Conservation (phyloP, 2,888 invertebrate species). For the Protodeltote pygarga region DNA sequence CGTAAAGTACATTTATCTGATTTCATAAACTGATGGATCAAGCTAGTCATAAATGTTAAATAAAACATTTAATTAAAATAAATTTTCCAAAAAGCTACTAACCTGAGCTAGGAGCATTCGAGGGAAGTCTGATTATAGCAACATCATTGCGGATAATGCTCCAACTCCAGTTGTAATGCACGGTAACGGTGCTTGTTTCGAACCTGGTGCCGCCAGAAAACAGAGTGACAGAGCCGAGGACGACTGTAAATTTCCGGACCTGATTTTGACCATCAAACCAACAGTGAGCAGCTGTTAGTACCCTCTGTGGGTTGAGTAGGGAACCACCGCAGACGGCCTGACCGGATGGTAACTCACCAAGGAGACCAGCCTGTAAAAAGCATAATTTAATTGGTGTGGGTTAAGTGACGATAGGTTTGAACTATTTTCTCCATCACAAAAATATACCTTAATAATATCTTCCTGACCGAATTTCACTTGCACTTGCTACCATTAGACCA, state of each 20-base stretch:
- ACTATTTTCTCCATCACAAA: too few species aligned
- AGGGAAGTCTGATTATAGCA: conserved; percentile 59
- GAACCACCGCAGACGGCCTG: conserved; percentile 66
- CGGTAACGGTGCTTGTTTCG: conserved; percentile 46
- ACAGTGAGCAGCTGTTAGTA: conserved; percentile 71
- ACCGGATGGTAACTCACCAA: conserved; percentile 13
- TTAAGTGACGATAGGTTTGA: too few species aligned
- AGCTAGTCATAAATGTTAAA: too few species aligned
- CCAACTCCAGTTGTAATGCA: conserved; percentile 62
- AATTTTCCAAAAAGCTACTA: too few species aligned
- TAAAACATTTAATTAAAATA: conserved; percentile 60
- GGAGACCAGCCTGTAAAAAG: conserved; percentile 39
- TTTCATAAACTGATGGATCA: too few species aligned
- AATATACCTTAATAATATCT: too few species aligned
- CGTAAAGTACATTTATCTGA: too few species aligned
- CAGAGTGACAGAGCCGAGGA: conserved; percentile 60
- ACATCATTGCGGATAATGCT: conserved; percentile 60
- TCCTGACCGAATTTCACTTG: too few species aligned
- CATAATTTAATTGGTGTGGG: too few species aligned
- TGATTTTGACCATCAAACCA: conserved; percentile 68
- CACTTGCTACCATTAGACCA: too few species aligned
- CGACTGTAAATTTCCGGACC: conserved; percentile 59
- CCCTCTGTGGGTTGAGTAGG: conserved; percentile 50
- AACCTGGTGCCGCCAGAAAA: conserved; percentile 63
- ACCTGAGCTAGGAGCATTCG: conserved; percentile 37